Conservation (phyloP, 2,113 vertebrate species). For the Amazona vittata region DNA sequence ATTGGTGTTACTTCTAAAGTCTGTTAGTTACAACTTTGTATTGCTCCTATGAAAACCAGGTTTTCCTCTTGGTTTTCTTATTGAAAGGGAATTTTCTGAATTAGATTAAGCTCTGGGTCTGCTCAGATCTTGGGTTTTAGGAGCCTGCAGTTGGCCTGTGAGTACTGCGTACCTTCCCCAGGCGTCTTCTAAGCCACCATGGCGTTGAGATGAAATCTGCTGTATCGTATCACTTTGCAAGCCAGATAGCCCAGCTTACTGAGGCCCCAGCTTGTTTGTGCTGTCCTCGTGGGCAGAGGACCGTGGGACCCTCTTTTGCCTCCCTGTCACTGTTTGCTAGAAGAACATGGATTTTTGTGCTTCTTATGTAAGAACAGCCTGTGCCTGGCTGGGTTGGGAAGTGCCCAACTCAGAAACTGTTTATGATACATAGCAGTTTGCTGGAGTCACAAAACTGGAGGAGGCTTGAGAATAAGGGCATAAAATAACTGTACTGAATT, state of each 20-base stretch:
- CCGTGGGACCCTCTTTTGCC: not conserved
- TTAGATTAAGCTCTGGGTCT: not conserved
- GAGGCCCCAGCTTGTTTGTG: not conserved
- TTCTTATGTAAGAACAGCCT: not conserved
- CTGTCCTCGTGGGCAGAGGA: not conserved
- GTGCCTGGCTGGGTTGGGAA: not conserved
- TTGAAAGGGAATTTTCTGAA: not conserved
- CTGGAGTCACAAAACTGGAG: not conserved
- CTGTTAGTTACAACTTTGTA: not conserved
- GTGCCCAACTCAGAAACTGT: not conserved
- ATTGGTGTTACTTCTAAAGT: not conserved
- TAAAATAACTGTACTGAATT: not conserved
- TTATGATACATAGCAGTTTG: not conserved
- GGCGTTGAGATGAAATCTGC: not conserved
- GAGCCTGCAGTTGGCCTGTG: not conserved
- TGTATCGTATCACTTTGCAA: not conserved
- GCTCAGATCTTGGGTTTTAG: not conserved
- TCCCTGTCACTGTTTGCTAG: not conserved
- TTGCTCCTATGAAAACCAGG: not conserved
- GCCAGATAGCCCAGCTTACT: fast-evolving
- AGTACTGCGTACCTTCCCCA: not conserved
- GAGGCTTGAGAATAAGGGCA: not conserved
- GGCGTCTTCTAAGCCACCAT: not conserved
- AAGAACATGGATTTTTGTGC: not conserved
- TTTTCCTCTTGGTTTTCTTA: not conserved